A percentile compares a stretch with the other conserved stretches of the same genome.
Conservation (phyloP, 2,888 invertebrate species). For the Petrolisthes manimaculis region DNA sequence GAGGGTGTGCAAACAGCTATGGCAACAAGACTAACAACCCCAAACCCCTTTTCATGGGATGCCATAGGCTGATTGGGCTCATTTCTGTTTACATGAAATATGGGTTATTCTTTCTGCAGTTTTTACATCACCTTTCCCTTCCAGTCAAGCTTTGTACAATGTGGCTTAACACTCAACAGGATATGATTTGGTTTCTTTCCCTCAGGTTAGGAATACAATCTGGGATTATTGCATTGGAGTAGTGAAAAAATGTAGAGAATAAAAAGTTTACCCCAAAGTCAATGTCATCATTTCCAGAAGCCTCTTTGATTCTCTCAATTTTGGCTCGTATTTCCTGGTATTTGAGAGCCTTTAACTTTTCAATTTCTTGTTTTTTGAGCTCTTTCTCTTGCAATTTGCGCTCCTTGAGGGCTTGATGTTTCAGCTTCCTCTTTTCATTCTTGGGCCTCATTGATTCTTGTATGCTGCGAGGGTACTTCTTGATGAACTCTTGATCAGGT, state of each 20-base stretch:
- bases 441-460: constrained; percentile 84
- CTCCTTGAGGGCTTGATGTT: constrained; percentile 25
- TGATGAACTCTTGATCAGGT: constrained; percentile 91
- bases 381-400: constrained; percentile 50
- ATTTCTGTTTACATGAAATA: no score
- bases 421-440: constrained; percentile 80
- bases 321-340: constrained; percentile 91
- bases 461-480: constrained; percentile 91
- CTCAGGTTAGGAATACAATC: no score
- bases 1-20: no score
- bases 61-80: no score
- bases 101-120: no score
- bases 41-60: no score
- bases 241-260: neutral
- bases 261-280: constrained; percentile 73
- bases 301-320: constrained; percentile 85
- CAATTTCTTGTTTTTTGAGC: constrained; percentile 85
- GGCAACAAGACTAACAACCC: no score
- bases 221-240: no score
- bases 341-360: constrained; percentile 86
- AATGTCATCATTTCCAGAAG: constrained; percentile 85
- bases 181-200: no score
- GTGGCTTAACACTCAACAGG: no score
- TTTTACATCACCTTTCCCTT: no score
- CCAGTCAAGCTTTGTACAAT: no score